Evolutionary conservation across 2,113 vertebrate species (phyloP).

Genomic region (Megaceryle maxima): DNA sequence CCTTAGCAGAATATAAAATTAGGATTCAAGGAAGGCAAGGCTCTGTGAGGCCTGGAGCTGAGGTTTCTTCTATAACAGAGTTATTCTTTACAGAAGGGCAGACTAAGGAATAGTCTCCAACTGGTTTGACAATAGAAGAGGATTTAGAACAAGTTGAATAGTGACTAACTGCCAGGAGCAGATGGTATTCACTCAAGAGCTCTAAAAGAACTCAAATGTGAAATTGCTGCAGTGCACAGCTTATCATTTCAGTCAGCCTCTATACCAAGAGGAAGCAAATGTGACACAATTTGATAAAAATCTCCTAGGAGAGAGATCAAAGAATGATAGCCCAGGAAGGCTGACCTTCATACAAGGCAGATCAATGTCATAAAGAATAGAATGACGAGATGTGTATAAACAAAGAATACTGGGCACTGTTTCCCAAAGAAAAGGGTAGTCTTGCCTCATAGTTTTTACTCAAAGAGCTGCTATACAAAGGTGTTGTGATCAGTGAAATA

Average conservation of each 20-base stretch:
- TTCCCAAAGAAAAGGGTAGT: neutral
- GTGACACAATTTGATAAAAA: neutral
- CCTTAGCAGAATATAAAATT: neutral
- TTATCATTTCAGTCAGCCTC: neutral
- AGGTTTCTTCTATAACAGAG: neutral
- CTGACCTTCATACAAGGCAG: neutral
- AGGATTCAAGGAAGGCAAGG: neutral
- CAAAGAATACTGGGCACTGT: neutral
- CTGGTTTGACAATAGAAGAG: neutral
- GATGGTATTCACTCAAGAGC: slow-evolving; percentile 23
- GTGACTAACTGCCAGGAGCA: slow-evolving; percentile 21
- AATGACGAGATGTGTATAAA: neutral
- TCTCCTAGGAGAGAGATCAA: neutral
- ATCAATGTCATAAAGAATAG: neutral
- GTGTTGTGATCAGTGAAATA: neutral
- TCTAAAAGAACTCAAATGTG: slow-evolving; percentile 44
- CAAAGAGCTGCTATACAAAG: neutral
- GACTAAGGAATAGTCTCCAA: neutral
- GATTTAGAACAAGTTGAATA: neutral
- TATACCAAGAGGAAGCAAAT: neutral
- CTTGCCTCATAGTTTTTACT: neutral
- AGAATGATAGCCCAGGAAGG: neutral
- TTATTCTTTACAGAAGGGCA: neutral
- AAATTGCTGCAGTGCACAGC: neutral
- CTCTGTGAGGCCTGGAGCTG: neutral